Evolutionary conservation across 2,797 vertebrate genomes (phyloP).

Genomic region (Peromyscus attwateri): DNA sequence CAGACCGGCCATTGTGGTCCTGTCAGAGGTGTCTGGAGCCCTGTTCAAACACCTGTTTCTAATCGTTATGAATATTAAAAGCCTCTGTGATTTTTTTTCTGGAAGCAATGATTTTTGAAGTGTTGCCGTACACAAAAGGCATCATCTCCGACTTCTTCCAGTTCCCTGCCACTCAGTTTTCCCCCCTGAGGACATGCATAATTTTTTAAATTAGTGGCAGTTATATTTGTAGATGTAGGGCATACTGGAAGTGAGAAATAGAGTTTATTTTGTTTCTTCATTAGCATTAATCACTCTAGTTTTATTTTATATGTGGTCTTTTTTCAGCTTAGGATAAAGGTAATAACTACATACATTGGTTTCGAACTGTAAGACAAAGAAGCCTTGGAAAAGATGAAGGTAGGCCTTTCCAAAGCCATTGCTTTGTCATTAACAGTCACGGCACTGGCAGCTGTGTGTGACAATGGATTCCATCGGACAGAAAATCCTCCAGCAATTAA

Average conservation of each 20-base stretch:
- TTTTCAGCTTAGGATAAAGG: conserved; percentile 7
- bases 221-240: neutral
- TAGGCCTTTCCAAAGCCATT: neutral
- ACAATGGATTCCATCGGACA: neutral
- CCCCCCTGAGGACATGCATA: conserved; percentile 38
- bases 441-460: neutral
- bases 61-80: conserved; percentile 80
- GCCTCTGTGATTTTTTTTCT: conserved; percentile 64
- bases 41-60: conserved; percentile 81
- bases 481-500: conserved; percentile 41
- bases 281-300: conserved; percentile 50
- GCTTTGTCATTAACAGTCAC: neutral
- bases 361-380: conserved; percentile 8
- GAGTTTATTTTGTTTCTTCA: conserved; percentile 39
- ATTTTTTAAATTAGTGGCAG: conserved; percentile 56
- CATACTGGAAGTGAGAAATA: conserved; percentile 29
- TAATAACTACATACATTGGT: conserved; percentile 29
- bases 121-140: conserved; percentile 72
- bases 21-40: conserved; percentile 75
- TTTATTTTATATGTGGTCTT: conserved; percentile 47
- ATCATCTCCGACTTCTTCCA: conserved; percentile 60
- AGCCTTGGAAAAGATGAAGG: neutral
- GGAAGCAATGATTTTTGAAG: conserved; percentile 70
- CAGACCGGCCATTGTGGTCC: conserved; percentile 76
- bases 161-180: conserved; percentile 27